Evolutionary conservation across 2,113 vertebrate genomes (phyloP).

Genomic region (Chaetodon auriga): DNA sequence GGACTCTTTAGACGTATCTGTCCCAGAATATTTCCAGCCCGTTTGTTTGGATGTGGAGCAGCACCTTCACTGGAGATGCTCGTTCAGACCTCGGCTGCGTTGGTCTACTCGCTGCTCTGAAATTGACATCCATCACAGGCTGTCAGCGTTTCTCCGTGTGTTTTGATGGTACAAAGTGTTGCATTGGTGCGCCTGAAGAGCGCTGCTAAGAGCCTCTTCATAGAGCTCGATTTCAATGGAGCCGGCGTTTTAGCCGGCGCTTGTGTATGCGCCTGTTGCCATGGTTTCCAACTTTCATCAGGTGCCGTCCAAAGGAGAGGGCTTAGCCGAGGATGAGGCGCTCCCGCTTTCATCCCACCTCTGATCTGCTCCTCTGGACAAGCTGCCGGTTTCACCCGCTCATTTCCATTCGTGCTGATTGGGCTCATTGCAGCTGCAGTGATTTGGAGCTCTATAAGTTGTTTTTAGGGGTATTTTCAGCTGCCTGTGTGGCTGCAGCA

Average conservation of each 20-base stretch:
- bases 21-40: not conserved
- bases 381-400: constrained; percentile 24
- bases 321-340: constrained; percentile 62
- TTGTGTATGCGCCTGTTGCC: constrained; percentile 83
- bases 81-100: not conserved
- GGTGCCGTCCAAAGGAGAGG: constrained; percentile 63
- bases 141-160: constrained; percentile 42
- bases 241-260: constrained; percentile 70
- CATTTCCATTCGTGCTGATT: constrained; percentile 8
- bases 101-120: not conserved
- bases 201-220: constrained; percentile 57
- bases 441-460: constrained; percentile 1
- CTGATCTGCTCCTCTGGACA: constrained; percentile 52
- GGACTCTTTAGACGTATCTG: not conserved
- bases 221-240: constrained; percentile 56
- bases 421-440: not conserved
- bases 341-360: constrained; percentile 62
- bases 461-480: constrained; percentile 46
- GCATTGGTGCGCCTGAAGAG: constrained; percentile 50
- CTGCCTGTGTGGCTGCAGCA: not conserved
- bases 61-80: not conserved
- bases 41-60: not conserved
- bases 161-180: constrained; percentile 57
- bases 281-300: constrained; percentile 85
- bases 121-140: constrained; percentile 14